Base-by-base conservation (phyloP, 2,797 vertebrate genomes). In the Delichon dasypus region DNA sequence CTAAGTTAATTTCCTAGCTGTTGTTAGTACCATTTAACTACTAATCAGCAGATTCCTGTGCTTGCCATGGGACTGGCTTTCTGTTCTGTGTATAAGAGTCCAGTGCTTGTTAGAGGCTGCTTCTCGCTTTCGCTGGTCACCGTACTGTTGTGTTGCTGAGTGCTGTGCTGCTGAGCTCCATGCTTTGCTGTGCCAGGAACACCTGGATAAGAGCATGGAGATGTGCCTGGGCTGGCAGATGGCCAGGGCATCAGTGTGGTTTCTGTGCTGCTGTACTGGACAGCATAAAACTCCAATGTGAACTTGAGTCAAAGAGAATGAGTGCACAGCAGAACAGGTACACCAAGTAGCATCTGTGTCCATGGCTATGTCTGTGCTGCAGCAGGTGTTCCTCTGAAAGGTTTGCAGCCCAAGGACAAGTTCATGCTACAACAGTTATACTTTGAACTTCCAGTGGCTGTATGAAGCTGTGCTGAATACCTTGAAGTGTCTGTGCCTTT, bases 401-500 rank as follows among this genome's bases (percentile, higher is more conserved):
- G 25, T 26, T 22, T 60, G 47, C 34, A 10, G 25, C 30, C 25
- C 45, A 40, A 74, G 20, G 17, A 13, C 2, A 47, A 34, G 13
- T 10, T 30, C 17, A 18, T 34, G 34, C 7, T 48, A 27, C n/a
- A 21, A 8, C 17, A 83, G 38, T 5, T 22, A 16, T 10, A 51
- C 21, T 40, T 40, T 19, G 29, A 81, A 72, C 20, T 16, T 19
- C 10, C 66, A 48, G 25, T 22, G 29, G 11, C 19, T 36, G 7
- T 2, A 10, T 55, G 11, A 54, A 51, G 29, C 19, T 5, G 0
- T 36, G 11, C 19, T 70, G 26, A 71, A 44, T 5, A 60, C 15
- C 13, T 23, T 7, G 3, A 74, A 57, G 8, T 6, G 1, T 10
- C 45, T 60, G 25, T 34, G 13, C 16, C 21, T 5, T 0, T 47